Base-by-base conservation (phyloP, 2,888 invertebrate species). In the Lycaena phlaeas region DNA sequence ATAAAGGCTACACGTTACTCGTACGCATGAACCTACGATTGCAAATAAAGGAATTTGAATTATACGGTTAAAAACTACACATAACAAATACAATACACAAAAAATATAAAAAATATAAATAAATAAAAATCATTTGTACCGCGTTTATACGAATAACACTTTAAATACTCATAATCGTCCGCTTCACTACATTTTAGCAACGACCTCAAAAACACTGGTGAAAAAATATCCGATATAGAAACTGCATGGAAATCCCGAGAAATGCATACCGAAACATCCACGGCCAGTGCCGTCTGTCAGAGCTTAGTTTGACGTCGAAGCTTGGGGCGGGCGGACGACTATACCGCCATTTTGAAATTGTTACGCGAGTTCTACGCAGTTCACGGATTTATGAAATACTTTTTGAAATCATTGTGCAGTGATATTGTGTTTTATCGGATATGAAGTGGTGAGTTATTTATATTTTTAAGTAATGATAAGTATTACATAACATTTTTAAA, bases 301-400 rank as follows among this genome's bases (percentile, higher is more conserved):
- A 7, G 17, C 27, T 49, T 46, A 49, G 49, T 49, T 49, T 49
- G 44, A 44, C 43, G 48, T 41, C 38, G 41, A 17, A 31, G 28
- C 38, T 42, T 41, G 44, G 27, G 14, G 39, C 30, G 39, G 36
- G 10, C 46, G 44, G 48, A 46, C 46, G 48, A 36, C 31, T 40
- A 9, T 15, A 10, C 31, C 17, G 10, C 31, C n/a, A n/a, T n/a
- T n/a, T n/a, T n/a, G n/a, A n/a, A n/a, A n/a, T n/a, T n/a, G n/a
- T n/a, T n/a, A 22, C 22, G 22, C 22, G 22, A 22, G 22, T 22
- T 22, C 9, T 5, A 5, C 22, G 22, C 22, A 22, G 22, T 22
- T 22, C 9, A n/a, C n/a, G n/a, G n/a, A 7, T 22, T 22, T 5
- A 22, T 22, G 6, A 22, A 22, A 22, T 22, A 22, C 22, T 22